phyloP scores from a whole-genome alignment of 2,113 vertebrate species.

The Pongo pygmaeus region DNA sequence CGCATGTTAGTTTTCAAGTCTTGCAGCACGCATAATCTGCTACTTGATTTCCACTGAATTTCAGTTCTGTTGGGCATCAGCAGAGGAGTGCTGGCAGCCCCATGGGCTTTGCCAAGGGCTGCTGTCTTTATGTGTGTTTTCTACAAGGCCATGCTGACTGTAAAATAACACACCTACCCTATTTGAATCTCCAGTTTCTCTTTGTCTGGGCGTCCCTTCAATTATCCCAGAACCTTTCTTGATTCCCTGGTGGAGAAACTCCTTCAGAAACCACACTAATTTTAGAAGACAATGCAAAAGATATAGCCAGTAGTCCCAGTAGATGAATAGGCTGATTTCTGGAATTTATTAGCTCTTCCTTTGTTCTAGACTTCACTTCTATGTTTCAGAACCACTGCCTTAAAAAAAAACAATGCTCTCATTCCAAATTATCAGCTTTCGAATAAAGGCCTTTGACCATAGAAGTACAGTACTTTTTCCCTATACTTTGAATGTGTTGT shows the following conservation, averaged over 20 bases:
- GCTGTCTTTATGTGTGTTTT: constrained; percentile 29
- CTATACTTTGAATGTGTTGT: background rate
- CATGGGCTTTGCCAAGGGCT: background rate
- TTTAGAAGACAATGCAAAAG: constrained; percentile 22
- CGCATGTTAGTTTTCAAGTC: constrained; percentile 46
- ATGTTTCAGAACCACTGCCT: background rate
- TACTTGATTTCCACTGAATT: constrained; percentile 68
- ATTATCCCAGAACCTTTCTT: constrained; percentile 12
- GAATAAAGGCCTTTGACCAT: background rate
- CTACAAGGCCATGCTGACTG: background rate
- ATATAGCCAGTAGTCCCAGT: background rate
- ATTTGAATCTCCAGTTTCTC: background rate
- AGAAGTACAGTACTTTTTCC: background rate
- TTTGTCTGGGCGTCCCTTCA: background rate
- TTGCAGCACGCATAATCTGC: constrained; percentile 56
- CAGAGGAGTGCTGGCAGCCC: background rate
- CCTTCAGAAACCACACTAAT: constrained; percentile 47
- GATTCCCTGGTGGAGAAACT: constrained; percentile 13
- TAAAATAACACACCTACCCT: background rate
- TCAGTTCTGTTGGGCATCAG: constrained; percentile 24
- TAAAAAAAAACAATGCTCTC: background rate
- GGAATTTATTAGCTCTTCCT: constrained; percentile 1
- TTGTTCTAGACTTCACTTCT: background rate
- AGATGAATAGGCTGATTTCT: constrained; percentile 1
- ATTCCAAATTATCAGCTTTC: constrained; percentile 29